These are phyloP conservation scores for Aldabrachelys gigantea DNA, from an alignment of 2,113 vertebrate genomes.

Conservation along the genomic window DNA sequence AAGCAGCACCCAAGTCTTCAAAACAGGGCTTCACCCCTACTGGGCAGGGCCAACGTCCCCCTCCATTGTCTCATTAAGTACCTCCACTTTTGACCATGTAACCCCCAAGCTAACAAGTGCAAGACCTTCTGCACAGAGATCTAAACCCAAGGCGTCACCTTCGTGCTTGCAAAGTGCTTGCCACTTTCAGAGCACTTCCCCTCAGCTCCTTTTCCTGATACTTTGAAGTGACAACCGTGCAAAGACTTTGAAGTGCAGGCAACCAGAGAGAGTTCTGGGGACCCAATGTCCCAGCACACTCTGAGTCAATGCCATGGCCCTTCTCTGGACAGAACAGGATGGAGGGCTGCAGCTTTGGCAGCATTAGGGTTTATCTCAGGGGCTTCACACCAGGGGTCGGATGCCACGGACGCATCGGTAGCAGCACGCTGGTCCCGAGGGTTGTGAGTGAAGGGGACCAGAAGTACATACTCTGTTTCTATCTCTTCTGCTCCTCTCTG, in stretches of 20 bases:
- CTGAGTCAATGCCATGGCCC: background rate
- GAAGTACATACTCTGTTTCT: background rate
- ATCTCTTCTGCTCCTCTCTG: background rate
- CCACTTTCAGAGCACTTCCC: background rate
- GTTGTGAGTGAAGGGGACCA: background rate
- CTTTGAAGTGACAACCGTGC: background rate
- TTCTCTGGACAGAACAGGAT: background rate
- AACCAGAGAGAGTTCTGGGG: background rate
- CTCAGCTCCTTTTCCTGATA: background rate
- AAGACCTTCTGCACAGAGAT: background rate
- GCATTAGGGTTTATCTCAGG: background rate
- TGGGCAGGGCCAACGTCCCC: background rate
- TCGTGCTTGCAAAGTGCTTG: background rate
- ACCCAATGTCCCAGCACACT: background rate
- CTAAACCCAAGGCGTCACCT: too few species aligned
- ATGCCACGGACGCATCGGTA: background rate
- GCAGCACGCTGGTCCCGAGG: background rate
- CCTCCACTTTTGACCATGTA: background rate
- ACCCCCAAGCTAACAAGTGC: background rate
- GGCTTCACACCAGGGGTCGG: background rate
- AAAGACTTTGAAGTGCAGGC: background rate
- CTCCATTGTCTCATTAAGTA: background rate
- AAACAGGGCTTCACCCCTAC: background rate
- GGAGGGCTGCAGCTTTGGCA: background rate
- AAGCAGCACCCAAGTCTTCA: background rate